These are phyloP conservation scores for Metalampra italica DNA, from an alignment of 2,888 invertebrate species.

Conservation along the genomic window DNA sequence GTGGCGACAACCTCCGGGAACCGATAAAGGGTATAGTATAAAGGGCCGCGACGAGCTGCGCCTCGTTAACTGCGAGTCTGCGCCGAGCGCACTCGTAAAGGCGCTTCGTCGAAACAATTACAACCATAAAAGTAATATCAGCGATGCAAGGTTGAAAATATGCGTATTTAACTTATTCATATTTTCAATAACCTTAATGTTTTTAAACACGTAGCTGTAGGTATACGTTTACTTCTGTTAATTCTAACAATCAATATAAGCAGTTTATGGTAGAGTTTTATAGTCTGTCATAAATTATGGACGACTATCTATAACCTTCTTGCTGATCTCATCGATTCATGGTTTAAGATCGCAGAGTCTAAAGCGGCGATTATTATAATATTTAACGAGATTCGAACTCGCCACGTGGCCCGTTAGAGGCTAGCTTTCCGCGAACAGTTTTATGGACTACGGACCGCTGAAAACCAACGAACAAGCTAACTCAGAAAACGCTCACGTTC, in stretches of 20 bases:
- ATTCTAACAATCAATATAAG: too few relatives aligned
- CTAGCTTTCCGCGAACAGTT: conserved; percentile 60
- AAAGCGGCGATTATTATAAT: conserved; percentile 15
- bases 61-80: conserved; percentile 68
- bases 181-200: too few relatives aligned
- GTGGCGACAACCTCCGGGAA: conserved; percentile 61
- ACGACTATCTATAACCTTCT: too few relatives aligned
- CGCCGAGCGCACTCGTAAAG: conserved; percentile 61
- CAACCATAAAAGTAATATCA: conserved; percentile 12
- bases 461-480: conserved; percentile 59
- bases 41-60: conserved; percentile 29
- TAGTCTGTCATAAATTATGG: too few relatives aligned
- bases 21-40: conserved; percentile 36
- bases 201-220: too few relatives aligned
- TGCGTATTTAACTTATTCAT: background rate
- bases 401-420: conserved; percentile 55
- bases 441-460: conserved; percentile 71
- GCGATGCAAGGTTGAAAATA: background rate
- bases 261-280: too few relatives aligned
- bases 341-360: background rate
- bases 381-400: conserved; percentile 51
- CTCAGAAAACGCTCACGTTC: conserved; percentile 45
- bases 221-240: too few relatives aligned
- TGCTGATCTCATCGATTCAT: background rate
- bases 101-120: conserved; percentile 65